phyloP scores from a whole-genome alignment of 2,797 vertebrate genomes.

The Mastacembelus armatus region DNA sequence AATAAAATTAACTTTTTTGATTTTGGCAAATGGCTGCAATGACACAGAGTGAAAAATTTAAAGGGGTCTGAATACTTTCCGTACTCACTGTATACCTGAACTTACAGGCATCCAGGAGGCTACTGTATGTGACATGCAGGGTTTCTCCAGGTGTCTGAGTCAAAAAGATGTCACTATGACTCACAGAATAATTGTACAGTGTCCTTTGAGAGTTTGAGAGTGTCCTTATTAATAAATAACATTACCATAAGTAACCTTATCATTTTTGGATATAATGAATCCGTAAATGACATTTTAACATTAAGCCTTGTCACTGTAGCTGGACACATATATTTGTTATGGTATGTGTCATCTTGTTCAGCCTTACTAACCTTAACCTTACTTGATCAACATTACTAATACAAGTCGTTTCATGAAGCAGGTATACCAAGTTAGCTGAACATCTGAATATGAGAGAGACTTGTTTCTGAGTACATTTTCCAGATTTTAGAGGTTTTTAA shows the following conservation, averaged over 20 bases:
- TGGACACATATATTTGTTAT: constrained; percentile 9
- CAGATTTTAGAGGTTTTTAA: neutral
- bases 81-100: no score
- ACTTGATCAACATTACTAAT: no score
- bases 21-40: no score
- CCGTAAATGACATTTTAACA: no score
- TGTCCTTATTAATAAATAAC: neutral
- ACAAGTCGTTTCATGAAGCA: no score
- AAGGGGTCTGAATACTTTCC: no score
- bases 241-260: neutral
- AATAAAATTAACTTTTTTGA: no score
- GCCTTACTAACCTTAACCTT: no score
- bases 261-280: no score
- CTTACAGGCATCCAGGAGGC: constrained; percentile 6
- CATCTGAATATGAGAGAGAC: neutral
- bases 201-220: constrained; percentile 31
- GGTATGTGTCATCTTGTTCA: no score
- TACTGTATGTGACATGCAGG: neutral
- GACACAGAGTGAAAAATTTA: no score
- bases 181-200: constrained; percentile 29
- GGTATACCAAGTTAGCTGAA: no score
- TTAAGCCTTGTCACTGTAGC: neutral
- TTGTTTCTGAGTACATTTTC: neutral
- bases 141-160: constrained; percentile 21
- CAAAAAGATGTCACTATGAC: constrained; percentile 39